Base-by-base conservation (phyloP, 2,797 vertebrate species). In the Pteronotus mesoamericanus region DNA sequence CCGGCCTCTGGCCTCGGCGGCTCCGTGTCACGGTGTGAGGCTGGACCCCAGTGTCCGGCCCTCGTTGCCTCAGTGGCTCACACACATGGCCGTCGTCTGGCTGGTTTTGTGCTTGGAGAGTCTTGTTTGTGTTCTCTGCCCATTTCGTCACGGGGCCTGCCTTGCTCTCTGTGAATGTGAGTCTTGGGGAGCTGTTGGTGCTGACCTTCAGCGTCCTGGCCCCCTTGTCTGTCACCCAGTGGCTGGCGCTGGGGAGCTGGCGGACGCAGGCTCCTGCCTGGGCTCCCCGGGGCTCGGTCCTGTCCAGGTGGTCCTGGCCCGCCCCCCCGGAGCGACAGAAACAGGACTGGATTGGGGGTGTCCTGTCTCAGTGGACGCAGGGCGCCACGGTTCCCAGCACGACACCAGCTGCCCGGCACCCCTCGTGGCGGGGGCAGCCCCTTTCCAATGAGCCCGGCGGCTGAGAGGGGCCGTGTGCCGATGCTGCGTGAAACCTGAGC, bases 301-400 rank as follows among this genome's bases (percentile, higher is more conserved):
- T 96, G 69, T 97, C 97, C 97, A 0, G 0, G 91, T 95, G 94
- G 94, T 94, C 11, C 91, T 53, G 96, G 95, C 98, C 97, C 86
- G 48, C 84, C 95, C 88, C 18, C 64, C 34, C 84, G 89, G 99
- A 99, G 99, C 98, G 14, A 99, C 95, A 99, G 87, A 82, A 99
- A 42, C 0, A 59, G 98, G 98, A 98, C 99, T 99, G 99, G 97
- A 95, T 99, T 99, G 99, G 99, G 99, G 98, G 98, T 98, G 98
- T 98, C 98, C 34, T 97, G 78, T 34, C 34, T 7, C 39, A 99
- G 98, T 22, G 11, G 59, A 75, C 96, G 46, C 74, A 97, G 89
- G 98, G 97, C 98, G 94, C 98, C 98, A 99, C 96, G 98, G 98
- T 98, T 97, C 69, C 86, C 97, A 98, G 98, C 98, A 98, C 98